Evolutionary conservation across 2,888 invertebrate species (phyloP).

Genomic region (Elegia similella): DNA sequence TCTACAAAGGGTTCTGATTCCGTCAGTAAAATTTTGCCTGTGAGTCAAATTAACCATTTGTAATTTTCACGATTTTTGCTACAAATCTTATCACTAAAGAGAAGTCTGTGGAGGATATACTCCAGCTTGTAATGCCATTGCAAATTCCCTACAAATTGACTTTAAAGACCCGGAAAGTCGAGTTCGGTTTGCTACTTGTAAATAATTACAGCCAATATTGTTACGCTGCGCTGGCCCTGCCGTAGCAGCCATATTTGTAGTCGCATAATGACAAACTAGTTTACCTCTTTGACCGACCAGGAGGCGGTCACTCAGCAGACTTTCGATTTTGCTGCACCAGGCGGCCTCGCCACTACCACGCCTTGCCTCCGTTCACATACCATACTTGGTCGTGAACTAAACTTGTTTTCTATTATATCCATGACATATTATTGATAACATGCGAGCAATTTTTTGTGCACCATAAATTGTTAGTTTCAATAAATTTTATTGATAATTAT

Average conservation of each 20-base stretch:
- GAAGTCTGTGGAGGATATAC: no score
- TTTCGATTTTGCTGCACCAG: conserved; percentile 66
- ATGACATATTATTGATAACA: conserved; percentile 9
- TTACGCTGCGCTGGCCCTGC: background rate
- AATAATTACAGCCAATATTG: background rate
- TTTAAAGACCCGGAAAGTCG: no score
- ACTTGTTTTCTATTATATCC: conserved; percentile 51
- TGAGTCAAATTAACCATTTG: no score
- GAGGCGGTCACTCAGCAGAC: conserved; percentile 40
- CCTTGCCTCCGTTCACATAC: conserved; percentile 69
- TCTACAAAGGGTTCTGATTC: no score
- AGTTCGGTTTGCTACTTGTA: background rate
- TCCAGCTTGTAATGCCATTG: no score
- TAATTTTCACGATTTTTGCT: no score
- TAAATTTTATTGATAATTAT: no score
- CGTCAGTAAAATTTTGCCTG: no score
- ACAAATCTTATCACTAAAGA: no score
- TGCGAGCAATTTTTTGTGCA: conserved; percentile 1
- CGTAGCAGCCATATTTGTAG: conserved; percentile 25
- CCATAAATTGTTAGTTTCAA: background rate
- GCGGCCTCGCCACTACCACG: conserved; percentile 62
- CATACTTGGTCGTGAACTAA: conserved; percentile 68
- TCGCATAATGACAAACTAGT: conserved; percentile 35
- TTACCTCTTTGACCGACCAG: conserved; percentile 36
- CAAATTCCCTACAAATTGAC: no score